Evolutionary conservation across 2,888 invertebrate species (phyloP), one percentile per base, ranked within the genome.

Genomic region (Plagodis dolabraria): DNA sequence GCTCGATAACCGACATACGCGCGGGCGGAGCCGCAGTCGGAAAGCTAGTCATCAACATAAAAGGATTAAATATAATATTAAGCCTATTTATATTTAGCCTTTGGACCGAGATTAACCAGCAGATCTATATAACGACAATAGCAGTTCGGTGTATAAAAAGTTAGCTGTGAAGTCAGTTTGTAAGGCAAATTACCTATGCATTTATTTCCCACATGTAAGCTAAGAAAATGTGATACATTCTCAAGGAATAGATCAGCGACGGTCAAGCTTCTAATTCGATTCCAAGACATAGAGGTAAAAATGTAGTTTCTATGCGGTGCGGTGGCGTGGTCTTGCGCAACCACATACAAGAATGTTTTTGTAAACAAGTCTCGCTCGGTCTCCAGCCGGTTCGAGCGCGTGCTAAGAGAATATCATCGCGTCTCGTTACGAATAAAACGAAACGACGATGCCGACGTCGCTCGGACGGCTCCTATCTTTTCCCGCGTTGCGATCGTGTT

Each of bases 331-430:
- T 62, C 65, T 85, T 85, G 80, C 85, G 84, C 75, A 86, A 86
- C 76, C 66, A 57, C 68, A 72, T 64, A 75, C 40, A 40, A 40
- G 79, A 79, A 83, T 82, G 83, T 79, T 80, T 84, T 80, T 80
- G 83, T 86, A 85, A 86, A 86, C 84, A 86, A 65, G 67, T 65
- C 67, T 55, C 35, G 67, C 60, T 64, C 72, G 75, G 77, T 73
- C 75, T 59, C 61, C 68, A 67, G 74, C 72, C 71, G 70, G 68
- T 74, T 66, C 61, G 71, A 64, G 68, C 65, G 65, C 65, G 58
- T 62, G 66, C 59, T 60, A 55, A 60, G 59, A 57, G 57, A 55
- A 62, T 22, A 22, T 22, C 22, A 4, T 22, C 22, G 22, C 22
- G 22, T 22, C 22, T 22, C 22, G 22, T 22, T 22, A 22, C 22